Conservation (phyloP, 2,113 vertebrate genomes). For the Rousettus leschenaultii region DNA sequence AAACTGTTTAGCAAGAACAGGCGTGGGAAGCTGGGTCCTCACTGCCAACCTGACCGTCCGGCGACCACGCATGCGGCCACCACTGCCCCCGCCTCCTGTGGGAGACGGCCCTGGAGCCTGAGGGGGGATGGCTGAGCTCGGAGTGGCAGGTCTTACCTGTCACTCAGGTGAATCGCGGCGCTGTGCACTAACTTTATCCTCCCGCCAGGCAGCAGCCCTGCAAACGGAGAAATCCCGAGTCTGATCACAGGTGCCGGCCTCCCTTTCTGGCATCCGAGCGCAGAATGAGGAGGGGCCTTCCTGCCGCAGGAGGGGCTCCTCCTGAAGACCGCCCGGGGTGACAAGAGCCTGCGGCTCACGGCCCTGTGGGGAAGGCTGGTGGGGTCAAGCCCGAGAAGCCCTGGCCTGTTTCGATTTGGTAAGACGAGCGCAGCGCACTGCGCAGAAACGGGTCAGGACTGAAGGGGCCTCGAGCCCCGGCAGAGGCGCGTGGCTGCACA, state of each 20-base stretch:
- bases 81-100: too few relatives aligned
- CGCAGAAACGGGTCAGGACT: background rate
- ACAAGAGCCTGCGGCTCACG: too few relatives aligned
- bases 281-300: too few relatives aligned
- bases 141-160: conserved; percentile 80
- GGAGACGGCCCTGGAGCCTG: background rate
- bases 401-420: background rate
- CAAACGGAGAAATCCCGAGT: background rate
- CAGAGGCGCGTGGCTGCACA: too few relatives aligned
- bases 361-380: accelerated
- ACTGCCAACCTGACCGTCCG: background rate
- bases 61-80: accelerated
- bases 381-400: background rate
- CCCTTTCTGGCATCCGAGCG: too few relatives aligned
- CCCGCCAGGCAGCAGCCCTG: conserved; percentile 93
- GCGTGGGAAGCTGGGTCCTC: background rate
- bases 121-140: background rate
- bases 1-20: background rate
- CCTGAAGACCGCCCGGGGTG: background rate
- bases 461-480: background rate
- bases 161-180: conserved; percentile 81
- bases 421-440: background rate
- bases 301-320: too few relatives aligned
- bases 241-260: too few relatives aligned
- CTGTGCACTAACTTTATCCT: conserved; percentile 95